Conservation (phyloP, 2,888 invertebrate species). For the Orthosia cruda region DNA sequence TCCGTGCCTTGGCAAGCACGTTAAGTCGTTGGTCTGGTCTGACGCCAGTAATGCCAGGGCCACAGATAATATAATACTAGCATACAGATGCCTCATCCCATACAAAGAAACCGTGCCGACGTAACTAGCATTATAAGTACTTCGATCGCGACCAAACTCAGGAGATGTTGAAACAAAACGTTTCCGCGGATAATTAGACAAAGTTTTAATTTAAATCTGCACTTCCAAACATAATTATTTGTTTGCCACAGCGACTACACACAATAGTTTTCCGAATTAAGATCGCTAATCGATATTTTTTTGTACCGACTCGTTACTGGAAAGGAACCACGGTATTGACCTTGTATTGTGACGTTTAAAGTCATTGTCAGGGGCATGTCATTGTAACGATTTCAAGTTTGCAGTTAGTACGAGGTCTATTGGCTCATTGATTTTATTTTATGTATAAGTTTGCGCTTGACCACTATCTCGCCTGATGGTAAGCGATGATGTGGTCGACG, state of each 20-base stretch:
- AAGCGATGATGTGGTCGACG: no score
- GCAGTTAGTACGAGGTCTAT: background rate
- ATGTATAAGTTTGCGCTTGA: no score
- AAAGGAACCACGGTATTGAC: slow-evolving; percentile 46
- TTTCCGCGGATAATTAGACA: no score
- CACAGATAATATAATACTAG: no score
- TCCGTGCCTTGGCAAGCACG: no score
- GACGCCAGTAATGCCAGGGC: no score
- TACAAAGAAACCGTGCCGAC: no score
- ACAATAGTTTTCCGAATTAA: slow-evolving; percentile 47
- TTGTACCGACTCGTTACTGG: slow-evolving; percentile 26
- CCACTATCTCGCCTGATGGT: no score
- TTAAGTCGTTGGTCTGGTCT: no score
- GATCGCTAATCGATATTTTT: slow-evolving; percentile 47
- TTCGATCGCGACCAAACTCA: background rate
- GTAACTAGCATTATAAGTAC: no score
- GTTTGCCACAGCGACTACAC: slow-evolving; percentile 12
- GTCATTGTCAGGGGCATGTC: slow-evolving; percentile 43
- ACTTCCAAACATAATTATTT: slow-evolving; percentile 12
- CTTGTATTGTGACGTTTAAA: slow-evolving; percentile 20
- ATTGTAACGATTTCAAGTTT: background rate
- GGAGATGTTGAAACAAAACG: background rate
- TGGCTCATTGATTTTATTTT: background rate
- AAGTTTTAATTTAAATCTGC: slow-evolving; percentile 20
- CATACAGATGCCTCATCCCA: no score